Percentiles rank a stretch among this genome's conserved stretches.
phyloP scores from a whole-genome alignment of 2,888 invertebrate genomes.

The Dryobotodes eremita region DNA sequence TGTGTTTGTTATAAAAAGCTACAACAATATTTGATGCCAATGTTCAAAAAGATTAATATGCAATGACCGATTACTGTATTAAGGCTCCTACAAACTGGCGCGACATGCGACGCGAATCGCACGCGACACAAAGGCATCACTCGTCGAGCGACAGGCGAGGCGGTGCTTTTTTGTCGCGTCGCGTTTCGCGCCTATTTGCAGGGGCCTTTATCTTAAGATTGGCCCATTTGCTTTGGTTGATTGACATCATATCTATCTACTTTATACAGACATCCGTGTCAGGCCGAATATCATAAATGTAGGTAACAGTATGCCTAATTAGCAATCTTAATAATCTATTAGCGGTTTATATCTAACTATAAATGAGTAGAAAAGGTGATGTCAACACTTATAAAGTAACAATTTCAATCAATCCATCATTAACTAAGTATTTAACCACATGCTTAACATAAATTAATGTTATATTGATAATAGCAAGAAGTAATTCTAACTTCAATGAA shows the following conservation, averaged over 20 bases:
- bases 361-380: background rate
- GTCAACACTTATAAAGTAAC: constrained; percentile 5
- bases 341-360: background rate
- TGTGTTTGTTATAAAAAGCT: no score
- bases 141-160: no score
- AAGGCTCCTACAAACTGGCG: no score
- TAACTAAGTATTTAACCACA: constrained; percentile 2
- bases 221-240: constrained; percentile 5
- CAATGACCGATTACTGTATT: constrained; percentile 4
- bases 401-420: background rate
- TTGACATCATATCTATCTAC: constrained; percentile 21
- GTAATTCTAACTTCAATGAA: constrained; percentile 2
- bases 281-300: constrained; percentile 12
- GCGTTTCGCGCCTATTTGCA: no score
- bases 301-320: constrained; percentile 6
- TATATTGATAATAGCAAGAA: constrained; percentile 4
- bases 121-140: no score
- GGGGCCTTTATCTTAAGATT: constrained; percentile 7
- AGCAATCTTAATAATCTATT: background rate
- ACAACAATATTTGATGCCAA: background rate
- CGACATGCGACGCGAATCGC: no score
- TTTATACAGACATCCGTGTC: constrained; percentile 34
- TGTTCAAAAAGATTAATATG: background rate
- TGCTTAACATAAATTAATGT: constrained; percentile 5
- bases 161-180: no score